Evolutionary conservation across 2,888 invertebrate species (phyloP).

Genomic region (Brachypalpus laphriformis): DNA sequence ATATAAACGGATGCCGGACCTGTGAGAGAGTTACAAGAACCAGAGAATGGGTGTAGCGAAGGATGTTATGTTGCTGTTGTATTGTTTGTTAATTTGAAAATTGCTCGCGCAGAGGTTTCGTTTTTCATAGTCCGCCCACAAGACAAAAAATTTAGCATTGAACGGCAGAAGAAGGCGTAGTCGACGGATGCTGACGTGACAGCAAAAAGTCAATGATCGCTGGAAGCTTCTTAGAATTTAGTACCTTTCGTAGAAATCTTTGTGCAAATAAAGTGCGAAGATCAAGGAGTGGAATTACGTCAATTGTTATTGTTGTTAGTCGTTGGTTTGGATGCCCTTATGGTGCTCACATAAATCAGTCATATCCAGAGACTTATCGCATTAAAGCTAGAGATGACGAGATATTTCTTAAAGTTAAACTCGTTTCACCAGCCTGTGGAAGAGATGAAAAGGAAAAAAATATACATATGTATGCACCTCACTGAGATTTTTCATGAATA

Average conservation of each 20-base stretch:
- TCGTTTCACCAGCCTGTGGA: too few species aligned
- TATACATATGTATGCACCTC: too few species aligned
- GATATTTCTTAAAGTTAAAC: too few species aligned
- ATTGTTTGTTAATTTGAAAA: constrained; percentile 73
- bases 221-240: constrained; percentile 35
- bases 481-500: too few species aligned
- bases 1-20: neutral
- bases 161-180: constrained; percentile 55
- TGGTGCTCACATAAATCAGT: too few species aligned
- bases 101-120: constrained; percentile 58
- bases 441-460: too few species aligned
- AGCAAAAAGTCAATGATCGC: constrained; percentile 62
- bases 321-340: too few species aligned
- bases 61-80: constrained; percentile 53
- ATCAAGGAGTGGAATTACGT: constrained; percentile 12
- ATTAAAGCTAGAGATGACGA: too few species aligned
- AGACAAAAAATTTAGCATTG: constrained; percentile 20
- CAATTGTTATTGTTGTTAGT: neutral
- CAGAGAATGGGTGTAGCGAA: constrained; percentile 52
- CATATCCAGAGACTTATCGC: too few species aligned
- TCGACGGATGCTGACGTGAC: constrained; percentile 60
- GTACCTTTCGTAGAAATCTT: neutral
- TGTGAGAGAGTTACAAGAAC: constrained; percentile 19
- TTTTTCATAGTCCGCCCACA: constrained; percentile 64
- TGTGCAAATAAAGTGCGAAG: neutral